Evolutionary conservation across 2,797 vertebrate species (phyloP), one percentile per base, ranked within the genome.

Genomic region (Thamnophis elegans): DNA sequence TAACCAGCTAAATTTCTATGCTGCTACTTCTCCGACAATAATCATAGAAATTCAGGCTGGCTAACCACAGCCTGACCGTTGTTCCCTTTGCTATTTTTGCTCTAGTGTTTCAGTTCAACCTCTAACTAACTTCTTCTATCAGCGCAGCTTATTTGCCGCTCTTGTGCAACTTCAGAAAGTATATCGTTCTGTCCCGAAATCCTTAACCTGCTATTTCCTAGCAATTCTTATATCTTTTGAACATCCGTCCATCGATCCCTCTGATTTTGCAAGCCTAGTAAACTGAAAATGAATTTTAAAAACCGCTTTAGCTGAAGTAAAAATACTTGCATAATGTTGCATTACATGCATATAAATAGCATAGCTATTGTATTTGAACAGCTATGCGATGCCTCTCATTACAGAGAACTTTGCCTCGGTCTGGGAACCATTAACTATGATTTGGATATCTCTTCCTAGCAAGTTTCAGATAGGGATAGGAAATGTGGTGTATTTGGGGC

Each of bases 11-110:
- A 93, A 73, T 91, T 86, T 25, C 56, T 54, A 82, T 55, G 32
- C 65, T 28, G 26, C 47, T 55, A n/a, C 89, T 87, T 88, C 32
- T 85, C 86, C 62, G 36, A 58, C 42, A 47, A 73, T 93, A 91
- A 93, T 85, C 56, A 93, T 60, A 93, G 89, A 88, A 88, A 93
- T 93, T 90, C 65, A 88, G 68, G 56, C 65, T 54, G 59, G 85
- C 92, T 91, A 93, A 93, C 92, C 92, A 91, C 89, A 93, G 92
- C 89, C 68, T 82, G 51, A 42, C 88, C 56, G 85, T 73, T 90
- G 85, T 88, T 65, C 58, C 92, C 85, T 62, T 16, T 32, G 87
- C 91, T 92, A 90, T 93, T 92, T 92, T 93, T 93, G 65, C 58
- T 90, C 55, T 55, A 32, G n/a, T 59, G 18, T 54, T 78, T 85